Percentiles rank a stretch among this genome's conserved stretches.
Evolutionary conservation across 2,113 vertebrate species (phyloP).

Genomic region (Serinus canaria): DNA sequence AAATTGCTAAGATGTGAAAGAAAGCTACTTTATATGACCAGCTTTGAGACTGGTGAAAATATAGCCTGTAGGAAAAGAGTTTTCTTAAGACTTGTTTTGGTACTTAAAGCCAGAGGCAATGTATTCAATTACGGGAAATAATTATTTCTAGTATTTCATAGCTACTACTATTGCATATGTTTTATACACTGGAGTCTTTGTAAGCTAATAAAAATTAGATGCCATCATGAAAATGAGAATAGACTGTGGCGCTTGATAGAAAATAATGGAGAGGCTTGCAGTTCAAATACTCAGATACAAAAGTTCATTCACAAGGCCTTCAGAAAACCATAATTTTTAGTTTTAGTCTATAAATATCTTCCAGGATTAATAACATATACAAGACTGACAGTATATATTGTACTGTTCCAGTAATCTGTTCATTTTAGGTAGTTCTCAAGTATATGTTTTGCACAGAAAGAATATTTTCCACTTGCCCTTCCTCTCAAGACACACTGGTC

Average conservation of each 20-base stretch:
- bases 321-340: neutral
- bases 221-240: neutral
- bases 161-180: neutral
- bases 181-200: neutral
- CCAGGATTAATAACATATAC: neutral
- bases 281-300: neutral
- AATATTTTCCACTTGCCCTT: neutral
- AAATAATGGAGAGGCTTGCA: neutral
- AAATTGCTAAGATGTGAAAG: neutral
- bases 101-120: neutral
- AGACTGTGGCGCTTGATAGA: neutral
- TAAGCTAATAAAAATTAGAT: conserved; percentile 18
- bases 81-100: neutral
- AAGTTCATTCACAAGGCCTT: neutral
- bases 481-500: neutral
- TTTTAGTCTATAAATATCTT: neutral
- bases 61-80: neutral
- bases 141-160: neutral
- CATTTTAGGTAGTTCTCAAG: neutral
- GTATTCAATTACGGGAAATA: neutral
- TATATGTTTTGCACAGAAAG: neutral
- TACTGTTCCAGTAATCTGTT: neutral
- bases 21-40: neutral
- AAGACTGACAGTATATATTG: neutral
- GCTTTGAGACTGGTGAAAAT: neutral